phyloP scores from a whole-genome alignment of 2,888 invertebrate genomes.

The Graphium colonna region DNA sequence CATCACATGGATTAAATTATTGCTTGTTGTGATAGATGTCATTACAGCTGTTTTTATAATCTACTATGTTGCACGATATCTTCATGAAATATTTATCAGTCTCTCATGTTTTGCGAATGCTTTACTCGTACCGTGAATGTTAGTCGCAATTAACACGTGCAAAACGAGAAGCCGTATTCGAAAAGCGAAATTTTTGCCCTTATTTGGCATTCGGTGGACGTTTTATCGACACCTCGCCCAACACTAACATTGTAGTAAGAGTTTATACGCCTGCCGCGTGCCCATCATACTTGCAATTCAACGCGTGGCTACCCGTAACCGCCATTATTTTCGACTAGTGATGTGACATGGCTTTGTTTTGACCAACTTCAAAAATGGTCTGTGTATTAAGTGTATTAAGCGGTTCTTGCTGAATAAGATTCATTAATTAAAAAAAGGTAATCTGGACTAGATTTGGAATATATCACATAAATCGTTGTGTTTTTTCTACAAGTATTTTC shows the following conservation, averaged over 20 bases:
- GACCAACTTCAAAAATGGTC: too few relatives aligned
- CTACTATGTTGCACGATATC: neutral
- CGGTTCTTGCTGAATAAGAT: too few relatives aligned
- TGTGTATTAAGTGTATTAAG: too few relatives aligned
- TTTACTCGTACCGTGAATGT: neutral
- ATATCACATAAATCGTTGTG: too few relatives aligned
- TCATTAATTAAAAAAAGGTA: too few relatives aligned
- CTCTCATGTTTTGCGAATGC: neutral
- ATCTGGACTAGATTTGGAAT: too few relatives aligned
- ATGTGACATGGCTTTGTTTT: too few relatives aligned
- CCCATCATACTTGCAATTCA: conserved; percentile 53
- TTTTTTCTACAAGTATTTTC: too few relatives aligned
- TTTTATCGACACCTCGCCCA: conserved; percentile 13
- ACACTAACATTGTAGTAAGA: conserved; percentile 21
- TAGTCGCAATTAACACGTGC: conserved; percentile 6
- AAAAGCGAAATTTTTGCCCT: conserved; percentile 19
- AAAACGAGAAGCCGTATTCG: conserved; percentile 4
- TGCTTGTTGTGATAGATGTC: too few relatives aligned
- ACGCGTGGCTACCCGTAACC: conserved; percentile 50
- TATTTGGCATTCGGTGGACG: conserved; percentile 11
- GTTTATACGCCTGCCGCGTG: conserved; percentile 28
- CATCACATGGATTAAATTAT: too few relatives aligned
- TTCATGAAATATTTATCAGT: neutral
- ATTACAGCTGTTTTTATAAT: neutral
- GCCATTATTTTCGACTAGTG: conserved; percentile 36